Base-by-base conservation (phyloP, 2,113 vertebrate genomes). In the Salvelinus alpinus region DNA sequence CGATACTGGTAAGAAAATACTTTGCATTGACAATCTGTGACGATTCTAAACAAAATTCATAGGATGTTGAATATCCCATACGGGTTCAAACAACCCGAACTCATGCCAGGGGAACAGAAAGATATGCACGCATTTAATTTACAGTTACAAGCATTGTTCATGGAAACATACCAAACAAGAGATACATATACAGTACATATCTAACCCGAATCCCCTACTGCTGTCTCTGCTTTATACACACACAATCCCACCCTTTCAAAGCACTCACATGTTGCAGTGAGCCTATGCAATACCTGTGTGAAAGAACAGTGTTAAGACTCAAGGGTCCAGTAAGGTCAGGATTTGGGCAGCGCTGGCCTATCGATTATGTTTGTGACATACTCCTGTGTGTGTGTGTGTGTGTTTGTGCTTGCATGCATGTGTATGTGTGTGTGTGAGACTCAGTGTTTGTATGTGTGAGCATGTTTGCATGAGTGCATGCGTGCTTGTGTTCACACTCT, bases 101-200 rank as follows among this genome's bases (percentile, higher is more conserved):
- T 31, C 20, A 29, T 59, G 24, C 38, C 22, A 25, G 70, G 27
- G 22, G 38, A 59, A 67, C 20, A 25, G 31, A 73, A 47, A 20
- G 65, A 54, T 44, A 57, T 72, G 75, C 18, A 29, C 29, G 18
- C 31, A 72, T 13, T 18, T n/a, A 22, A 67, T 34, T 66, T 65
- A 65, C 70, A 24, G 72, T 67, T 77, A 85, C 78, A 81, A 2
- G 3, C 76, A 76, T 73, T 81, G 9, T 76, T 54, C 71, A 54
- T 67, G 51, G 71, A 38, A 68, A 34, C 29, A 67, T 16, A 34
- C 65, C 16, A 7, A 67, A 67, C 65, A 7, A 34, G 27, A 31
- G 18, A 38, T 38, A 34, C 20, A 47, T 48, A 24, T 48, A 48
- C n/a, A n/a, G n/a, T n/a, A n/a, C 20, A 44, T 22, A n/a, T 34